Percentiles rank a stretch among this genome's conserved stretches.
Evolutionary conservation across 2,888 invertebrate species (phyloP).

Genomic region (Melinaea marsaeus): DNA sequence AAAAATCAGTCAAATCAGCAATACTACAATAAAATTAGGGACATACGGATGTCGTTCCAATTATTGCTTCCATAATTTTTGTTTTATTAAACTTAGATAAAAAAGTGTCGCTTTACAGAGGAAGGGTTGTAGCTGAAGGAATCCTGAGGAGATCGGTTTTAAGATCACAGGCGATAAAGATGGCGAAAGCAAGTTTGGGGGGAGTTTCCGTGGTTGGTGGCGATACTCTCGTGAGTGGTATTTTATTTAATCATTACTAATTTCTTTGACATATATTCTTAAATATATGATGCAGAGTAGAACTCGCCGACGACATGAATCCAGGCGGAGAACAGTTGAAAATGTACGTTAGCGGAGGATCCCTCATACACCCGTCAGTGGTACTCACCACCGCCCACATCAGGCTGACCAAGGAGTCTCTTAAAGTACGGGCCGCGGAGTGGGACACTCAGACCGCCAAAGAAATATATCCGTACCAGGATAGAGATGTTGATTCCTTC

Average conservation of each 20-base stretch:
- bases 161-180: too few species aligned
- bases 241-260: too few species aligned
- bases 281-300: constrained; percentile 9
- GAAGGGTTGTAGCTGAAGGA: constrained; percentile 83
- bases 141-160: constrained; percentile 80
- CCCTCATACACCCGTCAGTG: constrained; percentile 83
- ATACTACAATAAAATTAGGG: too few species aligned
- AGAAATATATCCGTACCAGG: constrained; percentile 84
- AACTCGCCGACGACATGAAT: constrained; percentile 28
- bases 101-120: background rate
- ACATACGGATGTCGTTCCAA: too few species aligned
- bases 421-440: constrained; percentile 83
- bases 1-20: too few species aligned
- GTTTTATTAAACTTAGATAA: too few species aligned
- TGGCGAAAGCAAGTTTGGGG: constrained; percentile 78
- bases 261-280: too few species aligned
- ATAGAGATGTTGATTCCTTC: constrained; percentile 78
- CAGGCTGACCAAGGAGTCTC: constrained; percentile 23
- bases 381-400: constrained; percentile 86
- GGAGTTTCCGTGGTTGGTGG: constrained; percentile 89
- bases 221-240: constrained; percentile 64
- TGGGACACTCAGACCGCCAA: constrained; percentile 88
- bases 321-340: constrained; percentile 67
- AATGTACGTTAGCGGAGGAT: constrained; percentile 78
- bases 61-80: too few species aligned